Base-by-base conservation (phyloP, 2,888 invertebrate species). In the Stratiomys singularior region DNA sequence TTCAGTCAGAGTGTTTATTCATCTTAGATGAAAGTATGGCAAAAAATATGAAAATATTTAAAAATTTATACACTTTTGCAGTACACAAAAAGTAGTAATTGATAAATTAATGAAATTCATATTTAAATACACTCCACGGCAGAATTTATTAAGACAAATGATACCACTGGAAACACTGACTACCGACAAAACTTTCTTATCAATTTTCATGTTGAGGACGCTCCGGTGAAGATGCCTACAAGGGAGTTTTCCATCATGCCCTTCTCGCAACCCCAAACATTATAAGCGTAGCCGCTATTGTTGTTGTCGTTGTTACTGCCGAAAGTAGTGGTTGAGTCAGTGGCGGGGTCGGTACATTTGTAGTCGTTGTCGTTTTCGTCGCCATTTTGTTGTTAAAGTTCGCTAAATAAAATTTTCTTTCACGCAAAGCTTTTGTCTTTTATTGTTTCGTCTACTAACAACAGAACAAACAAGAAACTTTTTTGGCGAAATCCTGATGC, bases 401-500 rank as follows among this genome's bases (percentile, higher is more conserved):
- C 23, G 67, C 30, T 67, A 67, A 67, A 44, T 46, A 67, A 67
- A 44, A 67, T 67, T 67, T 44, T 46, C 21, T 18, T 67, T n/a
- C 25, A 9, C 44, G 23, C 46, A 30, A 30, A 13, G 58, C 72
- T 72, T 72, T 28, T 56, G 72, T 72, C 30, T 72, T 72, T 72
- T 30, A 72, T 72, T 72, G 72, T 72, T 72, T 72, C 56, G 56
- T 30, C 21, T 67, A n/a, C 56, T 21, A 56, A 18, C 30, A 72
- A 27, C 72, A 44, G 28, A 56, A 56, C 56, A 56, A 58, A 58
- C 72, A 72, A 72, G 58, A 72, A 72, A 72, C 56, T 72, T 72
- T 52, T 72, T 72, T 72, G 72, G 56, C 72, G 56, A 72, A 72
- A 72, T 72, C 56, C 30, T 30, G 72, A 46, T 72, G 56, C 58